phyloP scores from a whole-genome alignment of 2,113 vertebrate species.

The Dolichotis patagonum region DNA sequence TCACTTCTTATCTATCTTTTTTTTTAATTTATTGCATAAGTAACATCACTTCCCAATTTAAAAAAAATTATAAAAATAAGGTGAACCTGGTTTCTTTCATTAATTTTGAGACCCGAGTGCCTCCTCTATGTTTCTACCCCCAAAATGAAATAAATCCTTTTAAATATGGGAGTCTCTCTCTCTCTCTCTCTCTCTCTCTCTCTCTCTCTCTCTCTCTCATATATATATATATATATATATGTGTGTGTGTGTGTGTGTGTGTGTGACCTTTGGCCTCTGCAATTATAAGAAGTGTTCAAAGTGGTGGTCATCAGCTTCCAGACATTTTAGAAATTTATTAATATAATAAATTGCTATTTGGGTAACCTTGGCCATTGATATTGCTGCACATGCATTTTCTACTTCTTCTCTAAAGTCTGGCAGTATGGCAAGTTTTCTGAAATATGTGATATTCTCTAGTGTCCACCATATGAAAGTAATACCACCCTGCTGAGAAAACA shows the following conservation, averaged over 20 bases:
- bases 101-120: not conserved
- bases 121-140: not conserved
- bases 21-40: not conserved
- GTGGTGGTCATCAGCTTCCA: not conserved
- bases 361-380: too few relatives aligned
- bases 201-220: too few relatives aligned
- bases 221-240: too few relatives aligned
- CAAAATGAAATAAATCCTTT: conserved; percentile 3
- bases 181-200: not conserved
- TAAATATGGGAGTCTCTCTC: not conserved
- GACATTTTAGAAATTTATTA: not conserved
- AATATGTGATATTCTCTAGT: not conserved
- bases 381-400: not conserved
- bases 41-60: not conserved
- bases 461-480: not conserved
- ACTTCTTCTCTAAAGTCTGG: not conserved
- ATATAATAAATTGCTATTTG: not conserved
- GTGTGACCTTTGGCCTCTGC: not conserved
- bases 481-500: not conserved
- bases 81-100: not conserved
- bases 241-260: too few relatives aligned
- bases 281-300: not conserved
- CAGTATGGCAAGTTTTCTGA: not conserved
- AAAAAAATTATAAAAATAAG: not conserved
- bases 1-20: not conserved